Evolutionary conservation across 2,797 vertebrate species (phyloP).

Genomic region (Scleropages formosus): DNA sequence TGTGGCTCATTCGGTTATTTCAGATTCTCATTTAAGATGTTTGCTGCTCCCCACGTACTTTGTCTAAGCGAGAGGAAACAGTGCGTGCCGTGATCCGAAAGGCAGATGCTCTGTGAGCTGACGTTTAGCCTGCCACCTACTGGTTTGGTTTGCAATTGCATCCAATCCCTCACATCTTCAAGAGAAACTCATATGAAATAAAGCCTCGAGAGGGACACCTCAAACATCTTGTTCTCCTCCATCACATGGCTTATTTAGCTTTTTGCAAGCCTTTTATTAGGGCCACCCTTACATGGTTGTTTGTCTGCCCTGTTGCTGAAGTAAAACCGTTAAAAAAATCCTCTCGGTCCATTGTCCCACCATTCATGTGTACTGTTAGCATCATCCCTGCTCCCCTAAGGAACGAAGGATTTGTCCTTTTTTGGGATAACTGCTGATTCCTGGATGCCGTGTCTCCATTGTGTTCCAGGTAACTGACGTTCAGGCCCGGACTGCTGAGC

Average conservation of each 20-base stretch:
- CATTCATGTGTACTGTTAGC: background rate
- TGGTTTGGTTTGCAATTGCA: background rate
- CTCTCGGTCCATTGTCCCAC: background rate
- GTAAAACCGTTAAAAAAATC: no score
- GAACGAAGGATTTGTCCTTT: background rate
- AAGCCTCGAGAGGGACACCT: background rate
- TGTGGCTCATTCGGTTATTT: background rate
- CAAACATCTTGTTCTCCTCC: background rate
- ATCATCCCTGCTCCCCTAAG: background rate
- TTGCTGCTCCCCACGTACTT: background rate
- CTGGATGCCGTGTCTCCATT: background rate
- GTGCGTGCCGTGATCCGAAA: background rate
- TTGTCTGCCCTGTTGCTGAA: no score
- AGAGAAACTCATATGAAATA: background rate
- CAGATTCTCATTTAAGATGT: no score
- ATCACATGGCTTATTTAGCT: background rate
- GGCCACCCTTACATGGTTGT: no score
- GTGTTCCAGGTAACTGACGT: constrained; percentile 79
- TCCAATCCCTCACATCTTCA: background rate
- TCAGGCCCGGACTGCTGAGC: constrained; percentile 75
- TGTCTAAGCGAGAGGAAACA: background rate
- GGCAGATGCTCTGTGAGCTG: background rate
- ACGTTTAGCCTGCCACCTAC: background rate
- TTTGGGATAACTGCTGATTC: constrained; percentile 1
- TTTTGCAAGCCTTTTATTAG: no score